Base-by-base conservation (phyloP, 2,888 invertebrate species). In the Eucera pruinosa region DNA sequence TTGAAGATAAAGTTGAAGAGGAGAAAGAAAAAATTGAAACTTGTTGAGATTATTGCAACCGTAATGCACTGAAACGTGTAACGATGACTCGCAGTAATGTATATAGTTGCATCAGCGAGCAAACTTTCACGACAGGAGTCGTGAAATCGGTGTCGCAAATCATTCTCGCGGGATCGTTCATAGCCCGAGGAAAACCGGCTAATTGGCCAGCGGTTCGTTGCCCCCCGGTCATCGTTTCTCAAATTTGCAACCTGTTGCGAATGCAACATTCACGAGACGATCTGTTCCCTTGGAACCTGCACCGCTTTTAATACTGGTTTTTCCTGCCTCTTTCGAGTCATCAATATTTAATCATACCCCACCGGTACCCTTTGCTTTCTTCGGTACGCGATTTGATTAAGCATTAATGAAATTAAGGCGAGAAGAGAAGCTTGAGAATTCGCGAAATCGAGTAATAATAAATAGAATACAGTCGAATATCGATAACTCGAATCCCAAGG, bases 81-180 rank as follows among this genome's bases (percentile, higher is more conserved):
- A 58, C 33, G 20, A 47, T 74, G 74, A 77, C 74, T 74, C 62
- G 52, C 62, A 33, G 13, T 13, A 54, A 39, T 6, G 6, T 18
- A 23, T 23, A 55, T n/a, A 60, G 43, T 70, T 61, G 43, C 67
- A 58, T 77, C 73, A 66, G 67, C 25, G 52, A 11, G 55, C 41
- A 69, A 75, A 78, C 77, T 75, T 78, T 75, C 75, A 36, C 64
- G 45, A 18, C 15, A 15, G 13, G 13, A 27, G 41, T 20, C 60
- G 39, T 25, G 55, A 47, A 43, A 27, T 60, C 65, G 47, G 25
- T 43, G 52, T 60, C 33, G 61, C 61, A 30, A 57, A 66, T 76
- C 61, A 57, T 30, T 61, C 47, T 3, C 27, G 4, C 9, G 60
- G 39, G 54, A 71, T 70, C 27, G 20, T 15, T 4, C 11, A 11